A percentile compares a stretch with the other conserved stretches of the same genome.
These are phyloP conservation scores for Eubucco bourcierii DNA, from an alignment of 2,113 vertebrate genomes.

Conservation along the genomic window DNA sequence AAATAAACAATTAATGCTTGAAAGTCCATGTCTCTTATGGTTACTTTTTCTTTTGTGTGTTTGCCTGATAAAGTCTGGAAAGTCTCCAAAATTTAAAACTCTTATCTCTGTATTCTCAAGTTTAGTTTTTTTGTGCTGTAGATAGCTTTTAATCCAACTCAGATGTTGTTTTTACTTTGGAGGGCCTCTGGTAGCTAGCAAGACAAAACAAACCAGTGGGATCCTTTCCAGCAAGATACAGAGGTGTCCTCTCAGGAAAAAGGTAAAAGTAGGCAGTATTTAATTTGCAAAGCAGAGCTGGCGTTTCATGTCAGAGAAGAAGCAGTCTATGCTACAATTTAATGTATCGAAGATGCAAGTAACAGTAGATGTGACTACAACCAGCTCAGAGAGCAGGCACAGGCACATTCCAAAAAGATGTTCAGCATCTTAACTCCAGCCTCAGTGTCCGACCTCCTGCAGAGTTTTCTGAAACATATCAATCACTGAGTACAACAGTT, in stretches of 20 bases:
- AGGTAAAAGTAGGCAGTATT: background rate
- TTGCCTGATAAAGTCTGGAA: background rate
- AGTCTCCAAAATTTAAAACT: background rate
- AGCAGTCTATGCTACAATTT: background rate
- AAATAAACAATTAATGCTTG: background rate
- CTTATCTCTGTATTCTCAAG: conserved; percentile 6
- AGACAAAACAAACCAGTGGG: conserved; percentile 47
- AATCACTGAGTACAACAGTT: background rate
- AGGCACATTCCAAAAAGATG: background rate
- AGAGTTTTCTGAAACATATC: background rate
- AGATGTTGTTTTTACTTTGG: conserved; percentile 43
- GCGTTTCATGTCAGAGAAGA: background rate
- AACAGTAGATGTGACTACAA: fast-evolving
- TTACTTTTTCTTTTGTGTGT: background rate
- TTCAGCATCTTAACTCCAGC: background rate
- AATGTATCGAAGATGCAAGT: background rate
- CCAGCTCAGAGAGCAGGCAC: background rate
- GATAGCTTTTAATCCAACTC: conserved; percentile 24
- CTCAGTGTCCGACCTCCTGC: background rate
- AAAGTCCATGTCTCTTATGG: background rate
- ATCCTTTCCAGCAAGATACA: background rate
- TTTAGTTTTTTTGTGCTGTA: background rate
- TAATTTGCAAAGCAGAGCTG: background rate
- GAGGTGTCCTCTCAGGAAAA: background rate
- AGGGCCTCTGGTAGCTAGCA: background rate